Evolutionary conservation across 2,888 invertebrate species (phyloP).

Genomic region (Seira ritae): DNA sequence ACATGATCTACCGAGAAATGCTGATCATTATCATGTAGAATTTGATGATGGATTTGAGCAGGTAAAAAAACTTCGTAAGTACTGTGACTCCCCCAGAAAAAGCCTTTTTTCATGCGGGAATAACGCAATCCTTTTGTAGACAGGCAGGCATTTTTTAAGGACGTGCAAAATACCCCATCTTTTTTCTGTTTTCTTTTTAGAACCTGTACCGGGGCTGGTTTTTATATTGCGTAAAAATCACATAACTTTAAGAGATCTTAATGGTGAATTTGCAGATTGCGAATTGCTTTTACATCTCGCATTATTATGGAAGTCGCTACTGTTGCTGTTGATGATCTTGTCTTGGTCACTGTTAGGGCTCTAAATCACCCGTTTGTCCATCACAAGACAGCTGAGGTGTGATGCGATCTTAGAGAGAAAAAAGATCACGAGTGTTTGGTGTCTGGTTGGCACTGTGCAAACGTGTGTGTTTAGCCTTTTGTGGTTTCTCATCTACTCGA

Average conservation of each 20-base stretch:
- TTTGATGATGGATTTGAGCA: constrained; percentile 7
- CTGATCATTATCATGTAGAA: constrained; percentile 3
- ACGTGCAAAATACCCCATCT: constrained; percentile 3
- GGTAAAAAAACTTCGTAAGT: background rate
- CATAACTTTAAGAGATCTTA: constrained; percentile 47
- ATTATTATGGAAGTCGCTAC: constrained; percentile 12
- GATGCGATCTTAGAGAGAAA: constrained; percentile 36
- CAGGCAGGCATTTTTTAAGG: background rate
- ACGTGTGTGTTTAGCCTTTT: constrained; percentile 59
- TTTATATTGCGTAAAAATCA: constrained; percentile 34
- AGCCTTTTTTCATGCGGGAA: background rate
- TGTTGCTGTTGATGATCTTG: constrained; percentile 44
- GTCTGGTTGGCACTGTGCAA: constrained; percentile 55
- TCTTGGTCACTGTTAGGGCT: constrained; percentile 19
- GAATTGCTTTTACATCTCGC: constrained; percentile 43
- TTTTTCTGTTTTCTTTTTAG: background rate
- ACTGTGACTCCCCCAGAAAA: background rate
- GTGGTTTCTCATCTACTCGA: constrained; percentile 38
- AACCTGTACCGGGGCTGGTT: constrained; percentile 51
- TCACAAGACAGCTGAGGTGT: constrained; percentile 51
- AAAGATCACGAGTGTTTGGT: constrained; percentile 42
- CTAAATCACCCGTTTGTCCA: constrained; percentile 44
- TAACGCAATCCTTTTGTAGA: constrained; percentile 1
- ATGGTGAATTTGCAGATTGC: constrained; percentile 53
- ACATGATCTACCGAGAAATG: background rate